phyloP scores from a whole-genome alignment of 2,888 invertebrate species.

The Blera fallax region DNA sequence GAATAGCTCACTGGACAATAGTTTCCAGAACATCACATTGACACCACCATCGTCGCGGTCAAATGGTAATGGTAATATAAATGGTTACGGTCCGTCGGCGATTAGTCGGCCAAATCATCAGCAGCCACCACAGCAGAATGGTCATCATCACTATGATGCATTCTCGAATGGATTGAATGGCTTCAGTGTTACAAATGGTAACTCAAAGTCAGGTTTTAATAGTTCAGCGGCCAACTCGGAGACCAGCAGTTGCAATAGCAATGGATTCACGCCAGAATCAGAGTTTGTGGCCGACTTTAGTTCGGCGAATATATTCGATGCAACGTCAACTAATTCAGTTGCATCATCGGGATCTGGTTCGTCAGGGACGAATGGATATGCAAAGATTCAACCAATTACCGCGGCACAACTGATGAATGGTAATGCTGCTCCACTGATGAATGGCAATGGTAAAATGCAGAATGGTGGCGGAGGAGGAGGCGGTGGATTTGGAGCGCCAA shows the following conservation, averaged over 20 bases:
- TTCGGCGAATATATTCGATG: constrained; percentile 88
- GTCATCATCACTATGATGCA: constrained; percentile 73
- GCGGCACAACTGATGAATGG: constrained; percentile 59
- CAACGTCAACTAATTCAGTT: constrained; percentile 80
- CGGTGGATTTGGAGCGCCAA: constrained; percentile 38
- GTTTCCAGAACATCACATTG: constrained; percentile 79
- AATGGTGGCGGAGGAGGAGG: constrained; percentile 53
- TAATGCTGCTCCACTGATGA: constrained; percentile 66
- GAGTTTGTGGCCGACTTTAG: constrained; percentile 88
- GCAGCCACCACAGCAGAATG: constrained; percentile 73
- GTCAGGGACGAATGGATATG: constrained; percentile 79
- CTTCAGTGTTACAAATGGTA: constrained; percentile 66
- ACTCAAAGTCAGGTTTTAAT: constrained; percentile 68
- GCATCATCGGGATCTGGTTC: constrained; percentile 76
- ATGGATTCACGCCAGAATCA: constrained; percentile 81
- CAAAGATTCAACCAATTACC: constrained; percentile 79
- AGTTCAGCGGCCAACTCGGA: constrained; percentile 78
- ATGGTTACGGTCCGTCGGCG: constrained; percentile 77
- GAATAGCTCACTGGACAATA: constrained; percentile 75
- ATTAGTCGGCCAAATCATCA: constrained; percentile 79
- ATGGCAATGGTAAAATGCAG: constrained; percentile 70
- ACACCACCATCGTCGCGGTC: constrained; percentile 80
- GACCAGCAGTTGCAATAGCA: constrained; percentile 80
- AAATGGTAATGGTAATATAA: constrained; percentile 77
- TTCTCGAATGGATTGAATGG: constrained; percentile 77